Base-by-base conservation (phyloP, 2,113 vertebrate species). In the Trichechus manatus region DNA sequence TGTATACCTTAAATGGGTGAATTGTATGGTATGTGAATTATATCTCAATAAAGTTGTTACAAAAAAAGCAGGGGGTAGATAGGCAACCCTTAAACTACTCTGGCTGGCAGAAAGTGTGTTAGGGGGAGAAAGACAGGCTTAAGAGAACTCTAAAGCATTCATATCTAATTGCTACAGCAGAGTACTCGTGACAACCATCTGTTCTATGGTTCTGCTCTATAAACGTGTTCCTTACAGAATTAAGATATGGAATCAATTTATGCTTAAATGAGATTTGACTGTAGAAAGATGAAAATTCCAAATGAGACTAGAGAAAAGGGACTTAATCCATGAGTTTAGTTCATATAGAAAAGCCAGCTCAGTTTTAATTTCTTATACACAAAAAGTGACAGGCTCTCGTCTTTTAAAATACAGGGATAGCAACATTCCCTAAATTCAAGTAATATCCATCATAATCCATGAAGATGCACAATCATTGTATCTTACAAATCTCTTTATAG, bases 351-450 rank as follows among this genome's bases (percentile, higher is more conserved):
- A 86, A 63, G 27, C 6, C 27, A 79, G 23, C n/a, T 50, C 39
- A 61, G n/a, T 94, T 61, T 77, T 87, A 78, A 89, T 89, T 75
- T 86, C 47, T 91, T 61, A 84, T 17, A 64, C 0, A 91, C 81
- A 13, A 89, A 85, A 84, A 91, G n/a, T 80, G 36, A 86, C 36
- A 89, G 50, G 42, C 6, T 70, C 31, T 70, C 44, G 29, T 80
- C 81, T 81, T 81, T 81, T 78, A 53, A 83, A 91, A 78, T 29
- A 61, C 29, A 50, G 14, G 1, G 31, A 64, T 4, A 56, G 4
- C 39, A 77, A 19, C 31, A 42, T 36, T 72, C 64, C 29, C 39
- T 83, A 75, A 93, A 63, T 82, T 83, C 47, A 89, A 90, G 33
- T 63, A 78, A 86, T 77, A 95, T 11, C 5, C 66, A 90, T 83